Evolutionary conservation across 1,140 invertebrate genomes (phyloP).

Genomic region (Linepithema humile): DNA sequence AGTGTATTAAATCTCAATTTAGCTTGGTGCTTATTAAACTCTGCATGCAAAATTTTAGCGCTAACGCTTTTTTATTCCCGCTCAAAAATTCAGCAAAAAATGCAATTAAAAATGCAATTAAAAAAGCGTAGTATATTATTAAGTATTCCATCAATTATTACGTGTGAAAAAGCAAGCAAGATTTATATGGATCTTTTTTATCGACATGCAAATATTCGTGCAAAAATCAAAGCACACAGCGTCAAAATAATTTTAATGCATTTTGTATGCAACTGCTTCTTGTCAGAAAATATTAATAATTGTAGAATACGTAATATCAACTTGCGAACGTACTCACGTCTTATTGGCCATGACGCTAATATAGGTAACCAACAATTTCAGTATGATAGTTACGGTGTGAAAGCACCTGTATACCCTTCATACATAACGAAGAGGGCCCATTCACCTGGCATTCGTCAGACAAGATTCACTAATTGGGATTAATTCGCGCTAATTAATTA

Average conservation of each 20-base stretch:
- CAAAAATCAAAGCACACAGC: not conserved
- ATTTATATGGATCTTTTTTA: not conserved
- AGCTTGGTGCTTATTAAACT: not conserved
- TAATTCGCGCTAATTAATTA: constrained; percentile 79
- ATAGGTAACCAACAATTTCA: not conserved
- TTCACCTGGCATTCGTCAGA: constrained; percentile 68
- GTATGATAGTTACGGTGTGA: constrained; percentile 43
- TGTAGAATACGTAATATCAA: not conserved
- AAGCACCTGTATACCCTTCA: constrained; percentile 43
- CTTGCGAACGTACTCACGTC: not conserved
- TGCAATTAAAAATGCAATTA: not conserved
- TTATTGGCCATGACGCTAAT: constrained; percentile 6
- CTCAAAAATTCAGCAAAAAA: no score
- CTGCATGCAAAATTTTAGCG: not conserved
- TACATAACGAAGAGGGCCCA: constrained; percentile 64
- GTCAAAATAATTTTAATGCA: not conserved
- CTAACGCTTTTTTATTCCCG: not conserved
- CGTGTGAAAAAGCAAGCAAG: not conserved
- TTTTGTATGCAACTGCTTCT: not conserved
- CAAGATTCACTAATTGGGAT: constrained; percentile 77
- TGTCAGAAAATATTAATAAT: constrained; percentile 7
- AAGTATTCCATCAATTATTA: not conserved
- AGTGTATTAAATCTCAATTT: constrained; percentile 2
- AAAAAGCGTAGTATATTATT: not conserved
- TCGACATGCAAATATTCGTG: not conserved